Conservation (phyloP, 2,113 vertebrate genomes). For the Paralichthys olivaceus region DNA sequence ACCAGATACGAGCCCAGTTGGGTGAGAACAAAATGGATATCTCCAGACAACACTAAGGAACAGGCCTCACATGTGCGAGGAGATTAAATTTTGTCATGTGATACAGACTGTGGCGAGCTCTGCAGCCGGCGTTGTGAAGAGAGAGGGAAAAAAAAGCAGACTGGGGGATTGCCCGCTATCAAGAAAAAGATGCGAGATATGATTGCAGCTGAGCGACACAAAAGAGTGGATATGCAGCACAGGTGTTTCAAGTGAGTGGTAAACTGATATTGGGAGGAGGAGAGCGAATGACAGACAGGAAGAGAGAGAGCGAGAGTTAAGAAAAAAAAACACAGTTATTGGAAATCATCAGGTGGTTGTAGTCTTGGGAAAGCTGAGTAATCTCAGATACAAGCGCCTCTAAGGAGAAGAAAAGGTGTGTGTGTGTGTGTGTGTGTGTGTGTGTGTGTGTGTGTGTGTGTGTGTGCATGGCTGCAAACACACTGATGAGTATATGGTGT, state of each 20-base stretch:
- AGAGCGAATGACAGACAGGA: not conserved
- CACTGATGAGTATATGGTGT: not conserved
- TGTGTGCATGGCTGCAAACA: slow-evolving; percentile 6
- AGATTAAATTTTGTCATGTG: slow-evolving; percentile 62
- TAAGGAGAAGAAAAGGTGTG: slow-evolving; percentile 19
- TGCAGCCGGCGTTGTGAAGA: slow-evolving; percentile 28
- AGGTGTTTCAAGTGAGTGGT: slow-evolving; percentile 58
- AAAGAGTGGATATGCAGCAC: slow-evolving; percentile 52
- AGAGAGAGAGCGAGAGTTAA: slow-evolving; percentile 8
- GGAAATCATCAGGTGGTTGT: slow-evolving; percentile 26
- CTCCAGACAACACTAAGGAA: slow-evolving; percentile 20
- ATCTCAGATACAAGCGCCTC: slow-evolving; percentile 31
- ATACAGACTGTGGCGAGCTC: slow-evolving; percentile 51
- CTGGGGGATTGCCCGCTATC: slow-evolving; percentile 52
- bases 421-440: slow-evolving; percentile 7
- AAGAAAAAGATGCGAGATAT: slow-evolving; percentile 57
- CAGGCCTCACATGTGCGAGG: slow-evolving; percentile 33
- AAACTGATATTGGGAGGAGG: slow-evolving; percentile 41
- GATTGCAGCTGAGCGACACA: slow-evolving; percentile 49
- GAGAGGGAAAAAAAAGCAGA: slow-evolving; percentile 4
- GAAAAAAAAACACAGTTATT: slow-evolving; percentile 5
- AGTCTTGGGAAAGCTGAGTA: slow-evolving; percentile 27
- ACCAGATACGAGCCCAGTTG: slow-evolving; percentile 22
- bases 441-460: slow-evolving; percentile 19
- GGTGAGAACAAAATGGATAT: slow-evolving; percentile 54